These are phyloP conservation scores for Rhineura floridana DNA, from an alignment of 2,113 vertebrate genomes.

Conservation along the genomic window DNA sequence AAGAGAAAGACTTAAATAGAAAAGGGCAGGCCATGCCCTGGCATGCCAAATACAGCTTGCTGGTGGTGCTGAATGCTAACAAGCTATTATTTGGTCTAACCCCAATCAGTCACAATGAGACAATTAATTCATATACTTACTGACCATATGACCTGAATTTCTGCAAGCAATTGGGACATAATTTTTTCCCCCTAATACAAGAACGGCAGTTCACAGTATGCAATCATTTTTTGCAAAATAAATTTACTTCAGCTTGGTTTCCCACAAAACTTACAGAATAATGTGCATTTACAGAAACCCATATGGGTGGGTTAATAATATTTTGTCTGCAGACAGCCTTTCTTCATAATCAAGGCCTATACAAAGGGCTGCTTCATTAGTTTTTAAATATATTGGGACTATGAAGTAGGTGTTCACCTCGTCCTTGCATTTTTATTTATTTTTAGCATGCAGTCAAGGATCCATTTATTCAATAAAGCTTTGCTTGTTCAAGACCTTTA, in stretches of 20 bases:
- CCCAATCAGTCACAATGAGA: slow-evolving; percentile 61
- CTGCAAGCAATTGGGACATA: slow-evolving; percentile 42
- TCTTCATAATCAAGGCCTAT: slow-evolving; percentile 33
- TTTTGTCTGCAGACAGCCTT: slow-evolving; percentile 16
- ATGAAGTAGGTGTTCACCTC: slow-evolving; percentile 26
- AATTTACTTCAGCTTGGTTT: slow-evolving; percentile 46
- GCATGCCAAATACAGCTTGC: slow-evolving; percentile 49
- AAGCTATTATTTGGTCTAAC: slow-evolving; percentile 56
- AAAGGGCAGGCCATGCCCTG: slow-evolving; percentile 50
- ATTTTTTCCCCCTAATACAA: slow-evolving; percentile 41
- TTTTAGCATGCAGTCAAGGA: slow-evolving; percentile 2
- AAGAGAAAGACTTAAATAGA: slow-evolving; percentile 47
- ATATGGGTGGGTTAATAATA: slow-evolving; percentile 41
- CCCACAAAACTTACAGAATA: slow-evolving; percentile 50
- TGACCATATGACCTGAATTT: slow-evolving; percentile 52
- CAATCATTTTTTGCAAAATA: slow-evolving; percentile 48
- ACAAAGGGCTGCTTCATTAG: slow-evolving; percentile 18
- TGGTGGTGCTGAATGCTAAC: slow-evolving; percentile 34
- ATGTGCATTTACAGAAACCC: slow-evolving; percentile 38
- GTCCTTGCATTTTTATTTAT: background rate
- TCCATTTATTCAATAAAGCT: slow-evolving; percentile 37
- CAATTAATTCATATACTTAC: slow-evolving; percentile 48
- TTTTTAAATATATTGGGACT: slow-evolving; percentile 25
- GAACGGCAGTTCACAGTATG: slow-evolving; percentile 62
- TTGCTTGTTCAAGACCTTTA: slow-evolving; percentile 10